Base-by-base conservation (phyloP, 2,888 invertebrate species). In the Ophion costatus region DNA sequence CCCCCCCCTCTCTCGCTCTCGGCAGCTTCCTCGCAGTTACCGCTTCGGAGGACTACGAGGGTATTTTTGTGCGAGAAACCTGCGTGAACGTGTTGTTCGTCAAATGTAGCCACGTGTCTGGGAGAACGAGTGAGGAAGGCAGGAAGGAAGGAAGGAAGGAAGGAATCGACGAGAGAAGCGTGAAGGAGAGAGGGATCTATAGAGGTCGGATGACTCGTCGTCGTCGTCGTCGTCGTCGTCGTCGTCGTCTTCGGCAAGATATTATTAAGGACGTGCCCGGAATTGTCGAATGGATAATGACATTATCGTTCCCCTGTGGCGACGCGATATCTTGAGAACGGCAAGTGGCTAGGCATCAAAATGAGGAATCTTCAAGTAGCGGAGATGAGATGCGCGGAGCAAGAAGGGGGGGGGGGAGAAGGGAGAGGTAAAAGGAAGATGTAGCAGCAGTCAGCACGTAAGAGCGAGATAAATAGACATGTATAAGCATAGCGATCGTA, bases 241-340 rank as follows among this genome's bases (percentile, higher is more conserved):
- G 63, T 77, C 78, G 85, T 80, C 88, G 88, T 89, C 89, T 88
- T 88, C 86, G 87, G 88, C 81, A 87, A 88, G 89, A 88, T 88
- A 89, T 89, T 89, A 89, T 89, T 89, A 89, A 89, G 89, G 87
- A 89, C 89, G 89, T 89, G 89, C 87, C 78, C 80, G 83, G 89
- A 89, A 89, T 89, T 84, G 87, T 83, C 84, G 86, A 86, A 83
- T 81, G 85, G 87, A 88, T 89, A 89, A 89, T 89, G 87, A 89
- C 87, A 89, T 89, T 89, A 89, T 89, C 88, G 87, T 88, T 86
- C 84, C 80, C 77, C 83, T 74, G 74, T 81, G 77, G 86, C 81
- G 85, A 85, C 85, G 82, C 86, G 86, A 86, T 85, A 85, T 88
- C 84, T 70, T 79, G 83, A 81, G 80, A 77, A 87, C 80, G 87